Base-by-base conservation (phyloP, 2,888 invertebrate species). In the Drosophila austrosaltans region DNA sequence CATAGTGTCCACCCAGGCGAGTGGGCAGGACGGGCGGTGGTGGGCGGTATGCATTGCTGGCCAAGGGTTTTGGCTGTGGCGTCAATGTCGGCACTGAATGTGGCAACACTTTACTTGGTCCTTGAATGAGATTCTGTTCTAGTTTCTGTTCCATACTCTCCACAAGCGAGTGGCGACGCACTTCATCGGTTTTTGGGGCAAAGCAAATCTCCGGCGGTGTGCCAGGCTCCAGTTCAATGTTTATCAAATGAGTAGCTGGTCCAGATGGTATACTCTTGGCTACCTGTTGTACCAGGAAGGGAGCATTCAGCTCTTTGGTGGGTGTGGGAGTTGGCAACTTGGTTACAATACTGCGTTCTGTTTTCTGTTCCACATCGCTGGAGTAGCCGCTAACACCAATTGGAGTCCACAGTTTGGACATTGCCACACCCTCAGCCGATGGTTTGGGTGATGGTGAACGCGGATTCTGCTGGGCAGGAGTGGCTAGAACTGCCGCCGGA, bases 351-450 rank as follows among this genome's bases (percentile, higher is more conserved):
- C 4, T 58, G 16, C 78, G 76, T 4, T 76, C 63, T 30, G 77
- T 83, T 20, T 81, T 73, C 32, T 78, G 85, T 22, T 91, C 89
- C 22, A 79, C 71, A 59, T 91, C 90, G 39, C 84, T 89, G 1
- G 84, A 68, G 62, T 90, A 88, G 48, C 89, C 84, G 30, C 89
- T 91, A 22, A 78, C 79, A 8, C 81, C 90, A 66, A 32, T 70
- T 1, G 92, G 91, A 3, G 94, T 93, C 95, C 95, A 95, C 0
- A 95, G 92, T 89, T 95, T 95, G 77, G 95, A 95, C 95, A 95
- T 95, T 66, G 94, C 93, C 54, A 95, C 85, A 1, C 93, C 95
- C 87, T 95, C 94, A 0, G 94, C 93, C 2, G 95, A 95, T 7
- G 95, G 94, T 69, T 93, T 94, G 0, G 94, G 94, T 1, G 93